phyloP scores from a whole-genome alignment of 2,797 vertebrate species.

The Cossypha niveicapilla region DNA sequence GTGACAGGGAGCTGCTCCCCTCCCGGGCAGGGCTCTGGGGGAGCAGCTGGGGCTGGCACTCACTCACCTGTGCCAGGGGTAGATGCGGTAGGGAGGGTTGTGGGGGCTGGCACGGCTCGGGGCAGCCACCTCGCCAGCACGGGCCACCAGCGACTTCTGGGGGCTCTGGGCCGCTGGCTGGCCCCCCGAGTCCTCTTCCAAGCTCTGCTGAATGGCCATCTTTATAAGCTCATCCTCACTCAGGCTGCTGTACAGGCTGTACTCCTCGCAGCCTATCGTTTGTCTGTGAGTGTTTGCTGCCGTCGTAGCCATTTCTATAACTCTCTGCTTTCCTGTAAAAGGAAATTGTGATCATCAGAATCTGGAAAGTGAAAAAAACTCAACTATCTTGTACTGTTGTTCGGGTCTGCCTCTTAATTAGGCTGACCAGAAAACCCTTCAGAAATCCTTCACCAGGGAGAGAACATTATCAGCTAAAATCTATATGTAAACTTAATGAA shows the following conservation, averaged over 20 bases:
- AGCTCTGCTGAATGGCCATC: constrained; percentile 88
- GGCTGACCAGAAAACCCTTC: neutral
- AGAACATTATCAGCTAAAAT: neutral
- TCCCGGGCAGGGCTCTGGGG: neutral
- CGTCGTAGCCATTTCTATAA: constrained; percentile 57
- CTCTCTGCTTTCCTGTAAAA: neutral
- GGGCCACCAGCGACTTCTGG: constrained; percentile 25
- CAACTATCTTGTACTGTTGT: neutral
- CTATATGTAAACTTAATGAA: neutral
- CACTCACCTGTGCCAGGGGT: constrained; percentile 76
- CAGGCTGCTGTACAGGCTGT: constrained; percentile 85
- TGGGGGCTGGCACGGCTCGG: neutral
- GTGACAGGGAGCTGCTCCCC: neutral
- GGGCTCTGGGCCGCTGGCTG: constrained; percentile 39
- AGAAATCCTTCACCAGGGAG: neutral
- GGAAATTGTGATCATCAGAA: neutral
- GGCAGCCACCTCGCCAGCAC: neutral
- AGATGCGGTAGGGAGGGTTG: constrained; percentile 57
- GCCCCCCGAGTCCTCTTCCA: constrained; percentile 62
- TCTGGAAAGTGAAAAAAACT: neutral
- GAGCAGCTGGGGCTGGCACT: fast-evolving
- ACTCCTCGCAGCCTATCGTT: constrained; percentile 80
- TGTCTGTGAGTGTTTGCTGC: constrained; percentile 52
- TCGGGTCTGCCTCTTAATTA: neutral
- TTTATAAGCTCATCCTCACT: constrained; percentile 88